These are phyloP conservation scores for Bombus balteatus DNA, from an alignment of 1,140 invertebrate species.

Conservation along the genomic window DNA sequence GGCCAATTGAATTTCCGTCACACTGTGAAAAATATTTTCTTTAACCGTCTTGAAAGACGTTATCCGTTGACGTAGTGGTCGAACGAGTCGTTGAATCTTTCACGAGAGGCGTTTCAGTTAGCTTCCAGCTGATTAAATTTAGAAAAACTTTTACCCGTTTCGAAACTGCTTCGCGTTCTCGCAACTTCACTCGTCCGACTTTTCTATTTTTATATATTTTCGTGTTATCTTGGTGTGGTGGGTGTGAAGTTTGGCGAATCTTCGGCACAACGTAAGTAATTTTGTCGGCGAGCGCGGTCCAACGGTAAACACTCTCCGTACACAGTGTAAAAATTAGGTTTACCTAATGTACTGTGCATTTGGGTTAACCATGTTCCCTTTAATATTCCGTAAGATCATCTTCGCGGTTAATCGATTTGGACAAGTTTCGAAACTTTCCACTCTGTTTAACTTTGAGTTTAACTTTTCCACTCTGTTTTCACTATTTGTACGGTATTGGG, in stretches of 20 bases:
- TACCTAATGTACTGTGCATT: too few species aligned
- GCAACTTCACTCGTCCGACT: not conserved
- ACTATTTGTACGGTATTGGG: not conserved
- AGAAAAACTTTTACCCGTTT: slow-evolving; percentile 19
- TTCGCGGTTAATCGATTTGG: not conserved
- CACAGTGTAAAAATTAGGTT: not conserved
- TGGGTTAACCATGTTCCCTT: not conserved
- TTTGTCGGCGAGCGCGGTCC: not conserved
- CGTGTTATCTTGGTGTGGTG: not conserved
- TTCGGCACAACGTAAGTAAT: not conserved
- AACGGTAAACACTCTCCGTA: not conserved
- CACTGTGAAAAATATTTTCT: not conserved
- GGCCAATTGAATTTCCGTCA: not conserved
- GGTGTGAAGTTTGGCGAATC: not conserved
- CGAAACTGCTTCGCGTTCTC: not conserved
- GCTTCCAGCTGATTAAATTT: slow-evolving; percentile 45
- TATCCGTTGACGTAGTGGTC: slow-evolving; percentile 4
- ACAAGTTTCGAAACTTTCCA: slow-evolving; percentile 6
- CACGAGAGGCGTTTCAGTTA: slow-evolving; percentile 9
- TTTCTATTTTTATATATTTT: not conserved
- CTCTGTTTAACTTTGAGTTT: not conserved
- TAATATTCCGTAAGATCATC: not conserved
- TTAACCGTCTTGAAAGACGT: not conserved
- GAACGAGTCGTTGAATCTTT: slow-evolving; percentile 37
- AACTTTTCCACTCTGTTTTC: not conserved